phyloP scores from a whole-genome alignment of 64 coral and sea anemone genomes.

The Montipora foliosa region DNA sequence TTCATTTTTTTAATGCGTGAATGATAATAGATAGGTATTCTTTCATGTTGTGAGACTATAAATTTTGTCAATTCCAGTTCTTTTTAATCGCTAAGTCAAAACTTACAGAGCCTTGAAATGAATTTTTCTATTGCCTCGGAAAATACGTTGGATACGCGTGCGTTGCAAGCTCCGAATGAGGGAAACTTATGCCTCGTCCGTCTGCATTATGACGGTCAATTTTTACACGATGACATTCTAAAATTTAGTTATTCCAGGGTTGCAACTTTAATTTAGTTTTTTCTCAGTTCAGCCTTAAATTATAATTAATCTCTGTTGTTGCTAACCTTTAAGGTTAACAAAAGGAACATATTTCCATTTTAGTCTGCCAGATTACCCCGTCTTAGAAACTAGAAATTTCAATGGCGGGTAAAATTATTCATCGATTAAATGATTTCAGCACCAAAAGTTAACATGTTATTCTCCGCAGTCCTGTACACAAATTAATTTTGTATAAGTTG shows the following conservation, averaged over 20 bases:
- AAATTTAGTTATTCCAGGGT: slow-evolving; percentile 18
- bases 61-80: not conserved
- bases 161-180: not conserved
- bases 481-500: slow-evolving; percentile 44
- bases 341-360: not conserved
- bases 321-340: not conserved
- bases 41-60: slow-evolving; percentile 8
- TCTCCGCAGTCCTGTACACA: slow-evolving; percentile 31
- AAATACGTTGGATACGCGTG: not conserved
- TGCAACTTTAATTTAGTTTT: slow-evolving; percentile 1
- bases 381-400: not conserved
- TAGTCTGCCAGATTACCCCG: not conserved
- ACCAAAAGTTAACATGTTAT: not conserved
- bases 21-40: slow-evolving; percentile 4
- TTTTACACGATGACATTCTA: slow-evolving; percentile 12
- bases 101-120: no score
- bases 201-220: not conserved
- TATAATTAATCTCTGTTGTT: no score
- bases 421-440: not conserved
- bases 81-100: not conserved
- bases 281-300: not conserved
- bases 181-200: not conserved
- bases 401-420: not conserved
- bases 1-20: slow-evolving; percentile 52
- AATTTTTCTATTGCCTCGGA: not conserved